These are phyloP conservation scores for Quiscalus mexicanus DNA, from an alignment of 2,113 vertebrate species.

Conservation along the genomic window DNA sequence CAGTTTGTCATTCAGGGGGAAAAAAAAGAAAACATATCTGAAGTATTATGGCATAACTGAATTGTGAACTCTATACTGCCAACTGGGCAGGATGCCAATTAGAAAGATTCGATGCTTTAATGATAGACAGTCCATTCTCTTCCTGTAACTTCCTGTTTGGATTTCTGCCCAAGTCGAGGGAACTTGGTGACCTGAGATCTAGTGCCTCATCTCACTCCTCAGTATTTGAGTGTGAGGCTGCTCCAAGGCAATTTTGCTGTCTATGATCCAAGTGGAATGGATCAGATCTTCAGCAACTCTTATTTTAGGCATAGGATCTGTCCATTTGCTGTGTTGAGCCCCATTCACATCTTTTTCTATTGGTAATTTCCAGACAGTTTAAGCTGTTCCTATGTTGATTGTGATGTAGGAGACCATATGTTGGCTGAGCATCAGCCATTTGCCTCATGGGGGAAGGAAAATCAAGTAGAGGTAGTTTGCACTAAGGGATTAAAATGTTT, in stretches of 20 bases:
- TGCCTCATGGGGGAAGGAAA: neutral
- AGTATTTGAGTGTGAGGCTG: neutral
- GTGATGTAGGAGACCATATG: neutral
- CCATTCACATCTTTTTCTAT: neutral
- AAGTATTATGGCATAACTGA: neutral
- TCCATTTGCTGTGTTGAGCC: neutral
- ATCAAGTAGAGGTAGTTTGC: neutral
- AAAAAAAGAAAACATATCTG: neutral
- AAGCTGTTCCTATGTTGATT: neutral
- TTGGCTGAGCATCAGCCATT: neutral
- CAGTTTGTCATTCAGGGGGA: neutral
- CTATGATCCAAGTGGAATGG: neutral
- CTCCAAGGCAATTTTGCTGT: neutral
- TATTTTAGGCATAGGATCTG: neutral
- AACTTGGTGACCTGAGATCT: constrained; percentile 13
- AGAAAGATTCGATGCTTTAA: constrained; percentile 32
- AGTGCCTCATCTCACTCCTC: neutral
- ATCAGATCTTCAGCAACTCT: neutral
- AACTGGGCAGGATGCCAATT: constrained; percentile 16
- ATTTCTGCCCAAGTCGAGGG: constrained; percentile 16
- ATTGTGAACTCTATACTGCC: neutral
- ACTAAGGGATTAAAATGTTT: neutral
- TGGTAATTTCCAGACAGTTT: neutral
- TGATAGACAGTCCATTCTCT: constrained; percentile 33
- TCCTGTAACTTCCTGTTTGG: constrained; percentile 19